Evolutionary conservation across 2,797 vertebrate species (phyloP).

Genomic region (Chelon auratus): DNA sequence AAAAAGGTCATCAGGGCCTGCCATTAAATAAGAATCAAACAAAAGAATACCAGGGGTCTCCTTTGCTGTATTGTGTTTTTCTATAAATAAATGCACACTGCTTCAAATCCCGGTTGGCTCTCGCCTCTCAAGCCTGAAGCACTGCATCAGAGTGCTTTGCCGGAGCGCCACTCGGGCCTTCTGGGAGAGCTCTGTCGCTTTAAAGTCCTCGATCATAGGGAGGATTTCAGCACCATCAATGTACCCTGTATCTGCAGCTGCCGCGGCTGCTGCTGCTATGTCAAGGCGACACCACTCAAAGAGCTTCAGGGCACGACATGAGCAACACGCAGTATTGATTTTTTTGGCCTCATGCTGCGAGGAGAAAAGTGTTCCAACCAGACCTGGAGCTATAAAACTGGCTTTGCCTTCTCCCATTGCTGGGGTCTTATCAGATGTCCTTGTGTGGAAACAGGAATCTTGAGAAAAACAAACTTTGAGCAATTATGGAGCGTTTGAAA

Average conservation of each 20-base stretch:
- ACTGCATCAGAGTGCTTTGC: slow-evolving; percentile 56
- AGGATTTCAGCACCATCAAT: slow-evolving; percentile 67
- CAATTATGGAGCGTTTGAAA: slow-evolving; percentile 38
- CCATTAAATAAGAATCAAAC: neutral
- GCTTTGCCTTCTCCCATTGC: neutral
- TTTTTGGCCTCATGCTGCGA: slow-evolving; percentile 46
- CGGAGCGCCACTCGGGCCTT: slow-evolving; percentile 53
- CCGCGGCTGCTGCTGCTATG: slow-evolving; percentile 38
- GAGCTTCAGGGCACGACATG: slow-evolving; percentile 61
- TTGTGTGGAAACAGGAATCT: slow-evolving; percentile 40
- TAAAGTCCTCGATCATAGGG: slow-evolving; percentile 67
- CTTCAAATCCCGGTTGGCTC: slow-evolving; percentile 49
- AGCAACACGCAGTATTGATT: slow-evolving; percentile 68
- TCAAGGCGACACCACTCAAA: slow-evolving; percentile 60
- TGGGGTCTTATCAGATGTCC: slow-evolving; percentile 51
- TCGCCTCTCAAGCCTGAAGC: slow-evolving; percentile 23
- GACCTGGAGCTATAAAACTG: slow-evolving; percentile 40
- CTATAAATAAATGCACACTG: slow-evolving; percentile 38
- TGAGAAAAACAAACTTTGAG: slow-evolving; percentile 49
- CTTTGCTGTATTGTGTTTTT: slow-evolving; percentile 14
- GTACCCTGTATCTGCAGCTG: slow-evolving; percentile 49
- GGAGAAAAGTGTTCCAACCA: slow-evolving; percentile 39
- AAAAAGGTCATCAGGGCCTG: neutral
- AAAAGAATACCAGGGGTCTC: slow-evolving; percentile 6
- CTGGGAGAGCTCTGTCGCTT: slow-evolving; percentile 57